Conservation (phyloP, 1,140 invertebrate genomes). For the Tigriopus japonicus region DNA sequence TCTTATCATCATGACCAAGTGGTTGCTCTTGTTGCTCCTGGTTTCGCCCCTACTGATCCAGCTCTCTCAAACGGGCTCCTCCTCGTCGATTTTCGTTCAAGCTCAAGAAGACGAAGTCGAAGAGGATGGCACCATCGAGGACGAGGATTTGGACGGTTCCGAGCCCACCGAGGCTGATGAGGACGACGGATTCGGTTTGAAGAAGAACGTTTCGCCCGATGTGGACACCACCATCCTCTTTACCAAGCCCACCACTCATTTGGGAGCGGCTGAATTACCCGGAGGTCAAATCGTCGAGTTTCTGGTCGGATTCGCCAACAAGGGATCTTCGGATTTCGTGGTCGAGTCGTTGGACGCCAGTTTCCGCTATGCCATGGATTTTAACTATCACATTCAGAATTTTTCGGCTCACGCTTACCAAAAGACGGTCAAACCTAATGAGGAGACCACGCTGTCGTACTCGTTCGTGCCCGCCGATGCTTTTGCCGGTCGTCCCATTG, state of each 20-base stretch:
- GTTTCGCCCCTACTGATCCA: too few relatives aligned
- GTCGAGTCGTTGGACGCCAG: constrained; percentile 88
- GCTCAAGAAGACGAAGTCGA: constrained; percentile 30
- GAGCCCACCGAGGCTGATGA: constrained; percentile 30
- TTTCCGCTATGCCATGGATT: constrained; percentile 96
- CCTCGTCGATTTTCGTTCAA: not conserved
- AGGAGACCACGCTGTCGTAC: constrained; percentile 87
- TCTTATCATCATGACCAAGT: too few relatives aligned
- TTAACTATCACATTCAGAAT: constrained; percentile 93
- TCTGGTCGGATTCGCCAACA: constrained; percentile 88
- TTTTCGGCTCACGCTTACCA: constrained; percentile 82
- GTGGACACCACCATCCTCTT: constrained; percentile 81
- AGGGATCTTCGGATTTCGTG: constrained; percentile 70
- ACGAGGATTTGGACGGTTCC: constrained; percentile 38
- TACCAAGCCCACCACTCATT: constrained; percentile 50
- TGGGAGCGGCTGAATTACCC: constrained; percentile 55
- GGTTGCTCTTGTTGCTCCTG: too few relatives aligned
- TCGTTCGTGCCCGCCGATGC: constrained; percentile 84
- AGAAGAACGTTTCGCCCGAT: constrained; percentile 58
- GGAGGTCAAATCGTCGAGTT: constrained; percentile 83
- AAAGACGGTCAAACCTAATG: constrained; percentile 62
- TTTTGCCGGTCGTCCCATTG: constrained; percentile 87
- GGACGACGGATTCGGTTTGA: constrained; percentile 38
- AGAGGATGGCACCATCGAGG: constrained; percentile 33
- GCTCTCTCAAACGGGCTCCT: not conserved